Evolutionary conservation across 92 coral and sea anemone genomes (phyloP), one percentile per base, ranked within the genome.

Genomic region (Hydrozoanthus gracilis): DNA sequence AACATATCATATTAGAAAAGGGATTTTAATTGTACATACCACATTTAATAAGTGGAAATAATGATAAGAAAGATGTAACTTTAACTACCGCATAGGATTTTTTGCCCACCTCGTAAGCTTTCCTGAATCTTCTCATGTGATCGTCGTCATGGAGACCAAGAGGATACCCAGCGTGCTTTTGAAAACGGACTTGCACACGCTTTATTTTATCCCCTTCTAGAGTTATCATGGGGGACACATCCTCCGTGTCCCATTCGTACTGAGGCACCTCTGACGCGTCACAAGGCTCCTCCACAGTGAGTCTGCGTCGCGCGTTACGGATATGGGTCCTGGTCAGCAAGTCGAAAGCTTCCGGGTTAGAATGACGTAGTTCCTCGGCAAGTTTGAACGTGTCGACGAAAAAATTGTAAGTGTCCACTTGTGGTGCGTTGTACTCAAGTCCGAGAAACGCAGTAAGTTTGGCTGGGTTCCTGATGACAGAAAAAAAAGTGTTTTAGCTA

Each of bases 291-390:
- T 71, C 49, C 3, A 84, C 87, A 8, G 7, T 51, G 15, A 84
- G 65, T 11, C 87, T 73, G 12, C 80, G 77, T 14, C 87, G 80
- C 44, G 78, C 82, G 3, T 50, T 71, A n/a, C 82, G 67, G 13
- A 72, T 51, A 45, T 49, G 51, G 58, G 75, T 72, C 7, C 17
- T 71, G 9, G 79, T 17, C 45, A 85, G 45, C 68, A 85, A 44
- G 14, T 85, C 45, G 54, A 85, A 85, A 27, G 80, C 79, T 54
- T 73, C 88, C 4, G 88, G 88, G 72, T 85, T 69, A 51, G 55
- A 39, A 2, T 56, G 44, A 49, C 82, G 88, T n/a, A 73, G 15
- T n/a, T 73, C 78, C 20, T 48, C 78, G 10, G 49, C 78, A n/a
- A 73, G 54, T 12, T 73, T 48, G 78, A 73, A 73, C 14, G 56